Conservation (phyloP, 1,140 invertebrate genomes). For the Protaetia brevitarsis region DNA sequence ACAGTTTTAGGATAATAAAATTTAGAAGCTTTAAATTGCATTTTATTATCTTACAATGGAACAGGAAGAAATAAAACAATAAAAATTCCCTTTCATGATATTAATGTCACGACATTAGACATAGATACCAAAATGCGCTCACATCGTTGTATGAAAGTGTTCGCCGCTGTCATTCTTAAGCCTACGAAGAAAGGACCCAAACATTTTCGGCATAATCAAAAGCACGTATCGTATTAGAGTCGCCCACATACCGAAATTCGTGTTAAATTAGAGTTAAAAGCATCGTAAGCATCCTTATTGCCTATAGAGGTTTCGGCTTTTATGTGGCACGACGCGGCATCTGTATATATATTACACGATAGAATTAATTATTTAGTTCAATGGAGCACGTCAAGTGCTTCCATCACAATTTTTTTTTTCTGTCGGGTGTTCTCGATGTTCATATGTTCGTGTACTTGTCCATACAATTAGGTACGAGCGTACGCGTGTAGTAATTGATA, state of each 20-base stretch:
- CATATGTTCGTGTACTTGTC: not conserved
- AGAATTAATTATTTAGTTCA: conserved; percentile 9
- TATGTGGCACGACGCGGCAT: not conserved
- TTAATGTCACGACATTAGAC: no score
- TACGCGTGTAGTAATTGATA: no score
- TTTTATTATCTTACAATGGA: no score
- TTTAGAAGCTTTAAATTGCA: no score
- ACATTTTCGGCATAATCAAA: not conserved
- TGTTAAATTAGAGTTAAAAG: conserved; percentile 1
- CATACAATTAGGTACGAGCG: no score
- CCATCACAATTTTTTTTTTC: not conserved
- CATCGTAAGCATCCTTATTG: not conserved
- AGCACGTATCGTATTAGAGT: not conserved
- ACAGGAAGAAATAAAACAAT: no score
- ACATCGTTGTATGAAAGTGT: no score
- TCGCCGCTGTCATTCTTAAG: no score
- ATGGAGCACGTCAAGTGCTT: conserved; percentile 10
- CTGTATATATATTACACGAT: not conserved
- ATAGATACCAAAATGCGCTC: no score
- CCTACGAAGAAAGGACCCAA: no score
- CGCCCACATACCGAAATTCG: not conserved
- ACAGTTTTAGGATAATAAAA: no score
- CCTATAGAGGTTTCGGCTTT: not conserved
- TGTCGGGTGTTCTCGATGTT: not conserved
- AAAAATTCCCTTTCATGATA: no score